Base-by-base conservation (phyloP, 2,113 vertebrate species). In the Entosphenus tridentatus region DNA sequence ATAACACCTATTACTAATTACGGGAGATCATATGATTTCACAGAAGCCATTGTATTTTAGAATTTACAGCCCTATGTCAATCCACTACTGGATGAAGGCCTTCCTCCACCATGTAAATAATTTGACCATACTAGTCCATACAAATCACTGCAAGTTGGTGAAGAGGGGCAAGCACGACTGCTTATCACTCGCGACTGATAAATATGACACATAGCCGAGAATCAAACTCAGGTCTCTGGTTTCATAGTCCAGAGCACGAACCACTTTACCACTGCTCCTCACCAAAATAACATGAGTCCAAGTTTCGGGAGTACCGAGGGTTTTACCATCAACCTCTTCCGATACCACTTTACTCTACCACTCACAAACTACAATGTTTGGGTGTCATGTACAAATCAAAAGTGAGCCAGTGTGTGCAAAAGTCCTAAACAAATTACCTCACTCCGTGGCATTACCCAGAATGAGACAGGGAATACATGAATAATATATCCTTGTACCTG, bases 401-500 rank as follows among this genome's bases (percentile, higher is more conserved):
- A 9, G 62, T 65, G 10, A 16, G 62, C 18, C 18, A 8, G 62
- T 65, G 62, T 65, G 72, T 56, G 73, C 68, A 71, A 71, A 2
- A 62, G 11, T 14, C 70, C 69, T 10, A 54, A 73, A 70, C 16
- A 55, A 56, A 69, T 69, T 67, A 16, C 69, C 69, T 10, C 67
- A 67, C 70, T 12, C 3, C 7, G 55, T 55, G 73, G 68, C 10
- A 72, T 5, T 70, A 57, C 67, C 2, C 65, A 68, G 68, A 71
- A 16, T 10, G 68, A 17, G 55, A 12, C 14, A 57, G 57, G 70
- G 54, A 70, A 69, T 71, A 57, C 1, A 62, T 17, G 21, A 16
- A 68, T 12, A 13, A 54, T 71, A 56, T 69, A 72, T 70, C 70
- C 16, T 69, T 73, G 16, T 54, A 96, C 93, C 93, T 84, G 76